These are phyloP conservation scores for Carassius auratus DNA, from an alignment of 2,113 vertebrate species.

Conservation along the genomic window DNA sequence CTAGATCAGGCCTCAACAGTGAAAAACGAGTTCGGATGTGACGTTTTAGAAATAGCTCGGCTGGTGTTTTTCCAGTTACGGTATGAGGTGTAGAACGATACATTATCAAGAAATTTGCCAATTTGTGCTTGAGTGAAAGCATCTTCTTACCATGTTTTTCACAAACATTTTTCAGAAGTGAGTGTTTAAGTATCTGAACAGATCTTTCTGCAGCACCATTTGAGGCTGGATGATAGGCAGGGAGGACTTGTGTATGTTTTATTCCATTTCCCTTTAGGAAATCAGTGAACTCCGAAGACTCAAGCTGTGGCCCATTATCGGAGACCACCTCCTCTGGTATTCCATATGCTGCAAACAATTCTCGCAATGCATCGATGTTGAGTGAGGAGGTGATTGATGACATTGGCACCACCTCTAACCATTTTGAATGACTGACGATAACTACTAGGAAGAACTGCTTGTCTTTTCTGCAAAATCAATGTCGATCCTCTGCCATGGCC, in stretches of 20 bases:
- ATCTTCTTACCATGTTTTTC: neutral
- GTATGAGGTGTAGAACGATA: neutral
- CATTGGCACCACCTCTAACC: neutral
- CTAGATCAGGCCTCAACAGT: neutral
- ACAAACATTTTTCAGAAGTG: neutral
- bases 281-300: no score
- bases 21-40: neutral
- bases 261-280: no score
- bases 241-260: no score
- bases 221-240: neutral
- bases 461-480: neutral
- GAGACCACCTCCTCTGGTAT: constrained; percentile 12
- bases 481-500: neutral
- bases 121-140: neutral
- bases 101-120: constrained; percentile 1
- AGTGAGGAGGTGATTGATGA: constrained; percentile 16
- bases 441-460: neutral
- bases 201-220: constrained; percentile 13
- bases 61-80: neutral
- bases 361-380: neutral
- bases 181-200: constrained; percentile 10
- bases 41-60: neutral
- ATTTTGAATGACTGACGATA: neutral
- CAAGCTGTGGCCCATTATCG: neutral
- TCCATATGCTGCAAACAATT: neutral